Evolutionary conservation across 2,888 invertebrate species (phyloP).

Genomic region (Zaprionus bogoriensis): DNA sequence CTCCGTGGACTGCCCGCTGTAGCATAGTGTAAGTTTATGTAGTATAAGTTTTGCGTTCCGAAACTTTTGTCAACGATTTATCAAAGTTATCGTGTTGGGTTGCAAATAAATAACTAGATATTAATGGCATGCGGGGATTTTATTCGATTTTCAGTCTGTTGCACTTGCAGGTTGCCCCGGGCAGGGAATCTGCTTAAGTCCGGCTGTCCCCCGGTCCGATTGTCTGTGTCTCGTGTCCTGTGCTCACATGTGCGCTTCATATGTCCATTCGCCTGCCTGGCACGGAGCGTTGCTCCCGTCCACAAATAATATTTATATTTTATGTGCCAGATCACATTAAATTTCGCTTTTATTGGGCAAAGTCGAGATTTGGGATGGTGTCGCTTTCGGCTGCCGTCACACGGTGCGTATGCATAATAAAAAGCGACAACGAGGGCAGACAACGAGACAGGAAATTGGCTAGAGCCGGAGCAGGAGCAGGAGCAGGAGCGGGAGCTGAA

Average conservation of each 20-base stretch:
- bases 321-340: constrained; percentile 71
- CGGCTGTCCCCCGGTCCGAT: constrained; percentile 28
- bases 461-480: background rate
- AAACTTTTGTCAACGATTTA: constrained; percentile 20
- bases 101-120: constrained; percentile 38
- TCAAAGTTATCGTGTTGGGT: constrained; percentile 30
- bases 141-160: constrained; percentile 51
- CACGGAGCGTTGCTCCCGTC: background rate
- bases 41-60: constrained; percentile 14
- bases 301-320: constrained; percentile 68
- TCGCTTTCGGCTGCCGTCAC: constrained; percentile 8
- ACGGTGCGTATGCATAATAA: constrained; percentile 71
- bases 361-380: background rate
- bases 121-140: constrained; percentile 49
- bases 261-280: constrained; percentile 30
- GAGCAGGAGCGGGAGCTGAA: background rate
- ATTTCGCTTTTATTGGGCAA: constrained; percentile 62
- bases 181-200: constrained; percentile 48
- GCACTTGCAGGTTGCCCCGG: constrained; percentile 52
- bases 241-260: constrained; percentile 21
- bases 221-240: constrained; percentile 31
- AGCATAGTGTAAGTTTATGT: constrained; percentile 13
- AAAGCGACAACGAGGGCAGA: constrained; percentile 61
- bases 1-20: background rate
- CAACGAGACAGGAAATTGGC: constrained; percentile 72